A percentile compares a stretch with the other conserved stretches of the same genome.
phyloP scores from a whole-genome alignment of 1,140 invertebrate genomes.

The Drosophila auraria region DNA sequence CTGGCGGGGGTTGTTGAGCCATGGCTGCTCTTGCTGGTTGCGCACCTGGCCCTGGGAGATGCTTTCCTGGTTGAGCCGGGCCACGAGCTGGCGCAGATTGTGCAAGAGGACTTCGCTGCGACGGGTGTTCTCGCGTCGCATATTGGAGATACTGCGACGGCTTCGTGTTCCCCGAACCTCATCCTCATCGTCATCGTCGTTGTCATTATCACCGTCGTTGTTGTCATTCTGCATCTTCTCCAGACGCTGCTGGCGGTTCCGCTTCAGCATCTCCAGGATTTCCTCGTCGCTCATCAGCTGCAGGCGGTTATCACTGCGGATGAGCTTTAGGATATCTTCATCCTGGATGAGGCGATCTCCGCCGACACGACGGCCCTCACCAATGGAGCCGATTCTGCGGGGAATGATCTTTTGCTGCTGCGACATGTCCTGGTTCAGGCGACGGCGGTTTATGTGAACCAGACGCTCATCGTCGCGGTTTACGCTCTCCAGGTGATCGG shows the following conservation, averaged over 20 bases:
- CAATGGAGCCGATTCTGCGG: constrained; percentile 41
- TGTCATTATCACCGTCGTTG: constrained; percentile 12
- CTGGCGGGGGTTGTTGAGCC: constrained; percentile 34
- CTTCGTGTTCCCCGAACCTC: constrained; percentile 28
- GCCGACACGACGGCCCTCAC: constrained; percentile 54
- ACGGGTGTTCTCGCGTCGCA: constrained; percentile 18
- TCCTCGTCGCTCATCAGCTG: constrained; percentile 49
- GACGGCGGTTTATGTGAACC: constrained; percentile 54
- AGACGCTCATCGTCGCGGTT: constrained; percentile 51
- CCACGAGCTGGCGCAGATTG: constrained; percentile 63
- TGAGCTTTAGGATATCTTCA: constrained; percentile 56
- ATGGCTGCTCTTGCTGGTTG: constrained; percentile 1
- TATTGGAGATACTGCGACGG: constrained; percentile 51
- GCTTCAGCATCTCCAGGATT: constrained; percentile 52
- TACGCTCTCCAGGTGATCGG: constrained; percentile 45
- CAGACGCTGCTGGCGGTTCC: constrained; percentile 41
- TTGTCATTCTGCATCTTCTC: constrained; percentile 7
- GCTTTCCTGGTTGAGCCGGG: constrained; percentile 69
- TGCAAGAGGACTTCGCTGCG: constrained; percentile 62
- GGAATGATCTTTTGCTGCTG: constrained; percentile 26
- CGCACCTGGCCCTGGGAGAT: constrained; percentile 30
- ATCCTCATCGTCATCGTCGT: constrained; percentile 15
- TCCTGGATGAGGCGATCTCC: constrained; percentile 35
- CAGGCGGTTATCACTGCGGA: constrained; percentile 55
- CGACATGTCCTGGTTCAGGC: constrained; percentile 33